Base-by-base conservation (phyloP, 2,113 vertebrate species). In the Mandrillus leucophaeus region DNA sequence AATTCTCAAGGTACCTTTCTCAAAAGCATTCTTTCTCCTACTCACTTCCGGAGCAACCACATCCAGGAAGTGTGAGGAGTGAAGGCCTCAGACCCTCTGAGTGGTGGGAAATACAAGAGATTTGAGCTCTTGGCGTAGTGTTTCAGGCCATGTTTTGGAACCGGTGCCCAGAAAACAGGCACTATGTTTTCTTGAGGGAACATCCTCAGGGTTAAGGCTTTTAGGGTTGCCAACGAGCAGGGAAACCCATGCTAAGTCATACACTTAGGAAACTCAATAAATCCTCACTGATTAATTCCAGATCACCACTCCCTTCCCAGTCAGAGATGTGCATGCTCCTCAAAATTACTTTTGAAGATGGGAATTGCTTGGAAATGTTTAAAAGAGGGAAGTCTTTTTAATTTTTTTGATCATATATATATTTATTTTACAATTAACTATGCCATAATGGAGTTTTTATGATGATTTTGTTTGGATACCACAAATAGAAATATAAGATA, bases 321-420 rank as follows among this genome's bases (percentile, higher is more conserved):
- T 25, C 75, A 82, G 87, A 92, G 87, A 83, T 59, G 35, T 52
- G 92, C 57, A 97, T 90, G 88, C 94, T 96, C 38, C 59, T 96
- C 72, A 92, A 90, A 96, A 90, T 92, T 95, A 57, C 14, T 93
- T 97, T 96, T 82, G 80, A 96, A 90, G 43, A 85, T 82, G 14
- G 14, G 12, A 35, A 82, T 17, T 73, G 10, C 88, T 93, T 85
- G 59, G 30, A 95, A 95, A 18, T 3, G 20, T 80, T 96, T 97
- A 38, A 96, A 86, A 83, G 50, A 85, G 32, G 23, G 17, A 59
- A 70, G 40, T 57, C 40, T 70, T 91, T 89, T 79, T 55, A 64
- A 3, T 50, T 59, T 45, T 50, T n/a, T 93, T 90, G 12, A 16
- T 78, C 6, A 64, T 30, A 8, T 43, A 80, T 75, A 50, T 88